phyloP scores from a whole-genome alignment of 2,888 invertebrate species.

The Polymixis lichenea region DNA sequence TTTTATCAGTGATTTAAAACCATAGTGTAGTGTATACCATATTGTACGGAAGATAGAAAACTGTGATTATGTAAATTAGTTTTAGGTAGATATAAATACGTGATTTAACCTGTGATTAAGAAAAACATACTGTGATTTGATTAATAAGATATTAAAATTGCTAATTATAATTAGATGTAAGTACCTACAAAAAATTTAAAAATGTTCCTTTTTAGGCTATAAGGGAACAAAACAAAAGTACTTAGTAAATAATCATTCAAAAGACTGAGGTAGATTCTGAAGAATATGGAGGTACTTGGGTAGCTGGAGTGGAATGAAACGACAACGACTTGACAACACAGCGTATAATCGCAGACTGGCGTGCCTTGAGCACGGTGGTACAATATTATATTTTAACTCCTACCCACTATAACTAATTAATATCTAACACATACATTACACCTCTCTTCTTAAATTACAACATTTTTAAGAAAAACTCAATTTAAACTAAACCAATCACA shows the following conservation, averaged over 20 bases:
- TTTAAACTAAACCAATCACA: too few relatives aligned
- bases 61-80: slow-evolving; percentile 23
- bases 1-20: slow-evolving; percentile 19
- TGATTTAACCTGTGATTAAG: slow-evolving; percentile 12
- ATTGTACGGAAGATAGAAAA: slow-evolving; percentile 9
- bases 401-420: too few relatives aligned
- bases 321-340: too few relatives aligned
- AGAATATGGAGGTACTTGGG: too few relatives aligned
- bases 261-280: slow-evolving; percentile 16
- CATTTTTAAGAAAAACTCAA: too few relatives aligned
- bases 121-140: slow-evolving; percentile 14
- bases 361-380: too few relatives aligned
- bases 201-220: slow-evolving; percentile 1
- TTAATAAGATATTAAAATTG: slow-evolving; percentile 19
- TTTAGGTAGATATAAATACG: slow-evolving; percentile 19
- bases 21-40: neutral
- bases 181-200: slow-evolving; percentile 4
- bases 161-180: slow-evolving; percentile 18
- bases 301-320: slow-evolving; percentile 7
- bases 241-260: neutral
- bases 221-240: neutral
- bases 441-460: too few relatives aligned
- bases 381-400: too few relatives aligned
- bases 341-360: too few relatives aligned
- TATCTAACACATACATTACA: too few relatives aligned